Evolutionary conservation across 1,140 invertebrate genomes (phyloP), one percentile per base, ranked within the genome.

Genomic region (Cheumatopsyche charites): DNA sequence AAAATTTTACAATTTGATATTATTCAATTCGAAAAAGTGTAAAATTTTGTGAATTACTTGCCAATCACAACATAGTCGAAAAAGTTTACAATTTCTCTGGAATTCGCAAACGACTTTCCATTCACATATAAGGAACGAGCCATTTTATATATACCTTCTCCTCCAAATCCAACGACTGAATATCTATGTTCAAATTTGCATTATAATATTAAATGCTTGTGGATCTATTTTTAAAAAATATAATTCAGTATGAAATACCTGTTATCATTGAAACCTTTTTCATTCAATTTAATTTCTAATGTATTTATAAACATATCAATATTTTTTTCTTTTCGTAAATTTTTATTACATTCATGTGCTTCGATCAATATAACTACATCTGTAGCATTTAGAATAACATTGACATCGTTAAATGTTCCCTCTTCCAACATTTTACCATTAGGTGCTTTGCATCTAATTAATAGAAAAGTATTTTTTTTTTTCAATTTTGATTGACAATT

Each of bases 291-390:
- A 72, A 88, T 90, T 61, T 89, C 87, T 36, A 94, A 78, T 17
- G 87, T 86, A 29, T 84, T 83, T 0, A 93, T 78, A 2, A 95
- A 81, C 0, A 85, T 81, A 65, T 91, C 89, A 26, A 94, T 87
- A 70, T 88, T 91, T 74, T 88, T 88, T 67, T 86, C 85, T 25
- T 82, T 82, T 29, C 83, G 86, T 1, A 90, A 80, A 72, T 90
- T 88, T 43, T 82, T 83, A 81, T 96, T 96, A 78, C 94, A 97
- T 1, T 83, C 80, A 77, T 93, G 93, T 2, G 93, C 92, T 80
- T 97, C 95, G 0, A 97, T 86, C 49, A 97, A 89, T 78, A 97
- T 94, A 26, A 97, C 92, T 0, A 96, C 83, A 79, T 98, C 95
- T 12, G 90, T 88, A 0, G 92, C 91, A 42, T 81, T 84, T 0